These are phyloP conservation scores for Electrona antarctica DNA, from an alignment of 2,113 vertebrate genomes.

Conservation along the genomic window DNA sequence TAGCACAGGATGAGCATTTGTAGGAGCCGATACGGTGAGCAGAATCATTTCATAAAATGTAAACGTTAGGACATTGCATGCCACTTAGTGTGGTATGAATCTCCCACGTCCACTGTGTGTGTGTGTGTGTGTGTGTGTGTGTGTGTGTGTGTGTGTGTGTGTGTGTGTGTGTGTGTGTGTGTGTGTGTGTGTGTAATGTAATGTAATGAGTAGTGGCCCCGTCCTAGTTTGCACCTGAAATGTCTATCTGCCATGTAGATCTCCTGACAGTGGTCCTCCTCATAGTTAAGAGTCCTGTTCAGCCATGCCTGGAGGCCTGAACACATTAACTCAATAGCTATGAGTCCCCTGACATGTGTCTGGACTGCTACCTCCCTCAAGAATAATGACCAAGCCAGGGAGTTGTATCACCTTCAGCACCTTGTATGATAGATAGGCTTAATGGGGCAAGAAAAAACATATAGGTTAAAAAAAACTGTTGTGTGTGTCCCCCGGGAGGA, in stretches of 20 bases:
- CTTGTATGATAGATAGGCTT: background rate
- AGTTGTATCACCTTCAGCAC: background rate
- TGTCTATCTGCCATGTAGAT: slow-evolving; percentile 9
- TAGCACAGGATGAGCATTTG: background rate
- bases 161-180: background rate
- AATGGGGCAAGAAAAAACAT: background rate
- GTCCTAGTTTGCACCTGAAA: slow-evolving; percentile 9
- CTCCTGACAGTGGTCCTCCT: background rate
- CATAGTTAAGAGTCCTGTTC: slow-evolving; percentile 31
- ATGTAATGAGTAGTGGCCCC: background rate
- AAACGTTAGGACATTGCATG: background rate
- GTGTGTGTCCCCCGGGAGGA: background rate
- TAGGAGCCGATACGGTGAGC: background rate
- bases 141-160: background rate
- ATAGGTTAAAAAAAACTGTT: background rate
- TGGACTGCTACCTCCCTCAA: slow-evolving; percentile 17
- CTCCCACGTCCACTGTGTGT: background rate
- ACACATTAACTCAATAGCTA: slow-evolving; percentile 52
- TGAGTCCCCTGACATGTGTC: slow-evolving; percentile 49
- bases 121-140: background rate
- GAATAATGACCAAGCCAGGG: slow-evolving; percentile 5
- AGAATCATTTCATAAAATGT: background rate
- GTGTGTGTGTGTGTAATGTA: slow-evolving; percentile 8
- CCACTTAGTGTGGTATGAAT: background rate
- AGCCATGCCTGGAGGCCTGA: slow-evolving; percentile 36